These are phyloP conservation scores for Mimas tiliae DNA, from an alignment of 2,888 invertebrate species.

Conservation along the genomic window DNA sequence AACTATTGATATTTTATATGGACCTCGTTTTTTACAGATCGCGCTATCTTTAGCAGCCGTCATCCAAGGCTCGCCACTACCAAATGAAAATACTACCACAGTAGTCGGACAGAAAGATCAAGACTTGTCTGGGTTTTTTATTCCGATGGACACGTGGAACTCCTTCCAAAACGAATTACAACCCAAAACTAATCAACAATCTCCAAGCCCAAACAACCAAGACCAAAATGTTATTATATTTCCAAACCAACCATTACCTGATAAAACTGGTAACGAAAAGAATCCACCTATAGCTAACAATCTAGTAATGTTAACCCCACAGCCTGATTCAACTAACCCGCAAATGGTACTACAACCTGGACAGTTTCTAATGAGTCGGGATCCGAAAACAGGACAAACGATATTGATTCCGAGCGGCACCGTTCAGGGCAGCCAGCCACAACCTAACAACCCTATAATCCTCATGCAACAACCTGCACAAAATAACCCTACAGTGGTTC, in stretches of 20 bases:
- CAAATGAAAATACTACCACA: neutral
- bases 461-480: constrained; percentile 37
- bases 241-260: neutral
- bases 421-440: constrained; percentile 13
- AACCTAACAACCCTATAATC: constrained; percentile 35
- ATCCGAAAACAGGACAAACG: neutral
- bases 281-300: neutral
- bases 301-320: neutral
- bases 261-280: neutral
- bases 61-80: neutral
- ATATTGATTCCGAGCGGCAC: neutral
- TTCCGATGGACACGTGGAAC: constrained; percentile 24
- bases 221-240: neutral
- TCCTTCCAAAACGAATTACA: constrained; percentile 30
- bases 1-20: neutral
- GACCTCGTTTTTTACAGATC: neutral
- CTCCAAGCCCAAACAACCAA: neutral
- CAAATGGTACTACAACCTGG: neutral
- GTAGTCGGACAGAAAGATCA: neutral
- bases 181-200: constrained; percentile 30
- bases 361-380: neutral
- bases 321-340: neutral
- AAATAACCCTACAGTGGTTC: constrained; percentile 30
- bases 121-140: neutral
- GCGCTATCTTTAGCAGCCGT: neutral